These are phyloP conservation scores for Euclidia mi DNA, from an alignment of 2,888 invertebrate species.

Conservation along the genomic window DNA sequence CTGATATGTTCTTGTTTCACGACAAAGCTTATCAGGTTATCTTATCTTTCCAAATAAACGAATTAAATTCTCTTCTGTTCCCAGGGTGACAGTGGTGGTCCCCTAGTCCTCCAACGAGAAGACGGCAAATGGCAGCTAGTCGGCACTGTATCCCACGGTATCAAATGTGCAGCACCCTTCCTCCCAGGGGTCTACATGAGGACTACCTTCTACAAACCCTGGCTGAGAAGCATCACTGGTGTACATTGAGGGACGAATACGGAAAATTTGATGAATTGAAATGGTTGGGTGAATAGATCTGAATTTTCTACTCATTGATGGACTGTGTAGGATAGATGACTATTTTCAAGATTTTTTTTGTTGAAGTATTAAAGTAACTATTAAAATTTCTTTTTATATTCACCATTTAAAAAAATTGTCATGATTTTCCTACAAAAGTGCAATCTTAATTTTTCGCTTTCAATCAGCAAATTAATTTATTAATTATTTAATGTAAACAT, in stretches of 20 bases:
- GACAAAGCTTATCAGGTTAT: conserved; percentile 97
- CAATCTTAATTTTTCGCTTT: background rate
- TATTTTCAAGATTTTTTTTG: background rate
- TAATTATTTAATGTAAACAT: background rate
- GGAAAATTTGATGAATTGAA: conserved; percentile 2
- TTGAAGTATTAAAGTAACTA: background rate
- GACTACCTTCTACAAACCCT: conserved; percentile 97
- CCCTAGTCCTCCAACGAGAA: conserved; percentile 94
- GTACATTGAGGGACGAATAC: conserved; percentile 83
- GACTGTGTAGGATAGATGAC: background rate
- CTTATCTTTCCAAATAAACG: no score
- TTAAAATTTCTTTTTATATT: background rate
- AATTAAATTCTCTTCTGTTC: conserved; percentile 38
- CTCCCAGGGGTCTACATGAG: conserved; percentile 98
- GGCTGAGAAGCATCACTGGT: conserved; percentile 96
- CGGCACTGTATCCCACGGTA: conserved; percentile 98
- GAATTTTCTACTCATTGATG: background rate
- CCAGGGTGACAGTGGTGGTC: conserved; percentile 98
- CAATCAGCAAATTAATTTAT: no score
- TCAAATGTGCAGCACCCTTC: conserved; percentile 97
- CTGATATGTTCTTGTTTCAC: no score
- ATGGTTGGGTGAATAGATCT: conserved; percentile 5
- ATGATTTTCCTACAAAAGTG: background rate
- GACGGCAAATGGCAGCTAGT: conserved; percentile 97
- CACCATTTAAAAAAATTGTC: background rate